Evolutionary conservation across 2,888 invertebrate genomes (phyloP).

Genomic region (Nomada lathburiana): DNA sequence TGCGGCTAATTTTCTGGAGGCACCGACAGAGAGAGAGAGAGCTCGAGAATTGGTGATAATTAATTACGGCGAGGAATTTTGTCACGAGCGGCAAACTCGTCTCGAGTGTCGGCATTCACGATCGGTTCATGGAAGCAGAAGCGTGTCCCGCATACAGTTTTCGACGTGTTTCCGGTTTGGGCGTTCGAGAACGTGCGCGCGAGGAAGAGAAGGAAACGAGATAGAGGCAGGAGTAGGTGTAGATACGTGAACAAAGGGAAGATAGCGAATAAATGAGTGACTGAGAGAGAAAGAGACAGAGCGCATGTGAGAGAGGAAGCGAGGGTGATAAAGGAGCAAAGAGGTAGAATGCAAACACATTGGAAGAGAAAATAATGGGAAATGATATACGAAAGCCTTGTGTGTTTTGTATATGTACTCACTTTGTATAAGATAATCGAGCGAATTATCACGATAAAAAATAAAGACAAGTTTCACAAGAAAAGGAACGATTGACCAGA

Average conservation of each 20-base stretch:
- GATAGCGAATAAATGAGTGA: constrained; percentile 44
- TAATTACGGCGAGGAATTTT: constrained; percentile 38
- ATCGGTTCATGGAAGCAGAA: constrained; percentile 62
- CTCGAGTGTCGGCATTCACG: constrained; percentile 37
- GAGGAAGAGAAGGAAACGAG: constrained; percentile 34
- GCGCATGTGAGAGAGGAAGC: constrained; percentile 12
- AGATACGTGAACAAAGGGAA: constrained; percentile 44
- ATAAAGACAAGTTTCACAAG: constrained; percentile 68
- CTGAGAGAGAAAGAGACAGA: constrained; percentile 18
- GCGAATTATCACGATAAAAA: constrained; percentile 62
- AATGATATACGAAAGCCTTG: constrained; percentile 54
- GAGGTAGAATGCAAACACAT: constrained; percentile 28
- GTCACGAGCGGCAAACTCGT: constrained; percentile 36
- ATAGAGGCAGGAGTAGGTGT: constrained; percentile 42
- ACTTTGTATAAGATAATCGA: constrained; percentile 70
- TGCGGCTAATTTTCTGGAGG: too few relatives aligned
- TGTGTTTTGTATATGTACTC: constrained; percentile 73
- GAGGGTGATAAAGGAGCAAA: constrained; percentile 3
- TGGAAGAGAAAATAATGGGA: constrained; percentile 18
- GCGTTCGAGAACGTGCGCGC: constrained; percentile 34
- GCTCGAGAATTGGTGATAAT: background rate
- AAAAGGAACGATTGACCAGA: constrained; percentile 33
- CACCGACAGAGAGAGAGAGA: background rate
- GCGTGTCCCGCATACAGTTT: constrained; percentile 61
- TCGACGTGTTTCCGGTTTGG: constrained; percentile 67